Evolutionary conservation across 2,888 invertebrate genomes (phyloP).

Genomic region (Ctena decussata): DNA sequence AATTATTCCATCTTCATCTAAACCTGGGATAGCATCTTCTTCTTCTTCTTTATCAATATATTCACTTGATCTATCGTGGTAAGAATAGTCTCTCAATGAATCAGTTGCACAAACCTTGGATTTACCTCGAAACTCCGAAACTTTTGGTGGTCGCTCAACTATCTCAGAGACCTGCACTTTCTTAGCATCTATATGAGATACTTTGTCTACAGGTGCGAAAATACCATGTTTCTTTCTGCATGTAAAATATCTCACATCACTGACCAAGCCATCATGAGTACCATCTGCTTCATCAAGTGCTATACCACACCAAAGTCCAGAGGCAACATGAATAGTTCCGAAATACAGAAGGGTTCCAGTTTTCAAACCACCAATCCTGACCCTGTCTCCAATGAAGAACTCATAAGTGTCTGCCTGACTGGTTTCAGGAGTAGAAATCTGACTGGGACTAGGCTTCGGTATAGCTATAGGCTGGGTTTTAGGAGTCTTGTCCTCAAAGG

Average conservation of each 20-base stretch:
- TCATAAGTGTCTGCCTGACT: conserved; percentile 51
- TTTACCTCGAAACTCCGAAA: conserved; percentile 59
- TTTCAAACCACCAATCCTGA: conserved; percentile 87
- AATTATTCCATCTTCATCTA: conserved; percentile 62
- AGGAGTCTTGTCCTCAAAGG: conserved; percentile 39
- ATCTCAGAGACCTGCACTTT: neutral
- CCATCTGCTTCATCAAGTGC: conserved; percentile 89
- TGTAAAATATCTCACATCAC: conserved; percentile 90
- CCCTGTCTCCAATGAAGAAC: conserved; percentile 86
- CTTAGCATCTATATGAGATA: conserved; percentile 79
- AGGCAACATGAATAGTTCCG: conserved; percentile 89
- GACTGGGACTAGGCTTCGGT: conserved; percentile 28
- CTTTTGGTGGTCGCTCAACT: conserved; percentile 35
- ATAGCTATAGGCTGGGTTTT: conserved; percentile 57
- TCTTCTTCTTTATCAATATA: conserved; percentile 54
- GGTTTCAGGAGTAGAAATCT: conserved; percentile 11
- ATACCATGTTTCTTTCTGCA: conserved; percentile 90
- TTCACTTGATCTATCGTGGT: conserved; percentile 53
- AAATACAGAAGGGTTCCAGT: conserved; percentile 89
- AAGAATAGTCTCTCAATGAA: neutral
- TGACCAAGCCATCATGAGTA: conserved; percentile 90
- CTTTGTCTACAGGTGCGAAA: conserved; percentile 90
- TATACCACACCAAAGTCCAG: conserved; percentile 90
- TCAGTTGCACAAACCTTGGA: conserved; percentile 39
- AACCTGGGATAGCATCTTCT: conserved; percentile 51